Evolutionary conservation across 1,140 invertebrate genomes (phyloP).

Genomic region (Eubasilissa regina): DNA sequence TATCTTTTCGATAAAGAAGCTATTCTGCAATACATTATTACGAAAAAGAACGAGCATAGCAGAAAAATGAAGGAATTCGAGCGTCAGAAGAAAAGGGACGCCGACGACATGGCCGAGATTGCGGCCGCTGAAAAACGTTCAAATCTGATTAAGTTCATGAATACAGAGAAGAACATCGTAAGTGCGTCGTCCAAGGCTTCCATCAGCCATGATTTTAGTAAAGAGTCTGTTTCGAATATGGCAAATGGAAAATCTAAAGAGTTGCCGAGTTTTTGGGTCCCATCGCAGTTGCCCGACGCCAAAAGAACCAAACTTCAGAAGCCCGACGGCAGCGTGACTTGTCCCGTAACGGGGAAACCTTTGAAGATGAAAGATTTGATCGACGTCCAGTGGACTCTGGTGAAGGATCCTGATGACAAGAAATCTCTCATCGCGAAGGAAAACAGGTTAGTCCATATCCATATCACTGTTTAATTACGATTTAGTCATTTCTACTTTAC

Average conservation of each 20-base stretch:
- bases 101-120: conserved; percentile 48
- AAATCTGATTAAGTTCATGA: conserved; percentile 84
- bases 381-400: conserved; percentile 92
- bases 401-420: conserved; percentile 89
- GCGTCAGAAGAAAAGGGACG: conserved; percentile 31
- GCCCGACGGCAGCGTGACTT: conserved; percentile 75
- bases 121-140: conserved; percentile 73
- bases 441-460: conserved; percentile 42
- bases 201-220: conserved; percentile 54
- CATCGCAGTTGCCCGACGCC: conserved; percentile 91
- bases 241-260: conserved; percentile 70
- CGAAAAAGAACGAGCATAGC: conserved; percentile 94
- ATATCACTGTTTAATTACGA: no score
- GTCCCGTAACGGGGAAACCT: conserved; percentile 38
- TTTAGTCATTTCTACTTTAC: no score
- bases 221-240: conserved; percentile 85
- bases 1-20: conserved; percentile 98
- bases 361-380: conserved; percentile 90
- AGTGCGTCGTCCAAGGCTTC: conserved; percentile 62
- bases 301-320: conserved; percentile 83
- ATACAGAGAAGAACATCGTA: conserved; percentile 82
- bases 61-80: conserved; percentile 91
- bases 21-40: conserved; percentile 95
- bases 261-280: conserved; percentile 98
- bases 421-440: conserved; percentile 87